Base-by-base conservation (phyloP, 2,888 invertebrate genomes). In the Electrophaes corylata region DNA sequence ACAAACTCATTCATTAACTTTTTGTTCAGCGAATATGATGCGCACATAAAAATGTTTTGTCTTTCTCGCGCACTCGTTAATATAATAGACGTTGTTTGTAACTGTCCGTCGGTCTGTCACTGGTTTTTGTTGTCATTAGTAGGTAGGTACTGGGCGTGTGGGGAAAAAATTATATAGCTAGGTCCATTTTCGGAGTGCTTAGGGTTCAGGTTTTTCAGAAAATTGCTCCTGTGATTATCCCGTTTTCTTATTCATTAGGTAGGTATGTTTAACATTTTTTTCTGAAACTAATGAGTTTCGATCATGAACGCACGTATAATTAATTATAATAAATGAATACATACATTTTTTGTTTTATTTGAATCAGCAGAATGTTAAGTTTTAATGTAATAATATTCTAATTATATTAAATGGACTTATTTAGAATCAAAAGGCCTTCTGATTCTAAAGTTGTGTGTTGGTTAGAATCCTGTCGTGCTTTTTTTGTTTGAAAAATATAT, bases 41-140 rank as follows among this genome's bases (percentile, higher is more conserved):
- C 37, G 26, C 46, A 41, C 46, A 46, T 54, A 54, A 54, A 54
- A 59, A 59, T 57, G 51, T 54, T 57, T 51, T 40, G 40, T 55
- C 50, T 60, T 53, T 37, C 49, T 53, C 33, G 33, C 46, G 18
- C 35, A 35, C 53, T 60, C 62, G 58, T 65, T 68, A 61, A 63
- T 66, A 66, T 69, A 67, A 69, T 70, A 70, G 71, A 60, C 39
- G 54, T 67, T 63, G 66, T 78, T 72, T 70, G 75, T 75, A 56
- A 66, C 57, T 60, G 75, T 77, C 67, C 46, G 65, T 69, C 66
- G 48, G 71, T 67, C 68, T 65, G 67, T 68, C 72, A 60, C 52
- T 45, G 55, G 70, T 79, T 79, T 79, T 79, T 79, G 74, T 70
- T 14, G 65, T 73, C 76, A 78, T 79, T 79, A 79, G 71, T 49